Evolutionary conservation across 1,140 invertebrate genomes (phyloP), one percentile per base, ranked within the genome.

Genomic region (Pemphigus obesinymphae): DNA sequence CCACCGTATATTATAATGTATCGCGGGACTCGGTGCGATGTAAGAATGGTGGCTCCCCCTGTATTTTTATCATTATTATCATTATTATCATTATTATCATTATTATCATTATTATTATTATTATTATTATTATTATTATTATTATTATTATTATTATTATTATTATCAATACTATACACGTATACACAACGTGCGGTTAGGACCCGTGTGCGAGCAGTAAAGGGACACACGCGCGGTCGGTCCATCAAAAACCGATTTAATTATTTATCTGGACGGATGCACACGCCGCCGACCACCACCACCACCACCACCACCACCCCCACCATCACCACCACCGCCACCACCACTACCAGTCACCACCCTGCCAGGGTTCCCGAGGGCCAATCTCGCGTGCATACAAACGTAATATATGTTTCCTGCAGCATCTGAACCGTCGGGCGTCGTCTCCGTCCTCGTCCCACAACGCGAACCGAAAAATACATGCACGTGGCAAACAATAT

Each of bases 231-330:
- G 73, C 29, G 34, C 48, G 48, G 13, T 26, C 53, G 53, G 48
- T 31, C 48, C 53, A 61, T 80, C 75, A 80, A 80, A 80, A 80
- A 80, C 58, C 75, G 50, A 80, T 80, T 61, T 80, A 61, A 80
- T 80, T 61, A 61, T 80, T 61, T 80, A 80, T 80, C 75, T 61
- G 75, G 75, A 80, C 50, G 50, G 75, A 61, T 61, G 55, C 75
- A 61, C 75, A 31, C 70, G 13, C 43, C 23, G 13, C 26, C 26
- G 26, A 4, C 23, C 11, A 10, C 63, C 20, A 4, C 63, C 20
- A 1, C 63, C 3, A 37, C 34, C 10, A 17, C 70, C 73, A 76
- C 29, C 48, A 58, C 50, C n/a, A n/a, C n/a, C n/a, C n/a, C n/a
- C n/a, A n/a, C n/a, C n/a, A n/a, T n/a, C n/a, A n/a, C n/a, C n/a